These are phyloP conservation scores for Sinocyclocheilus rhinocerous DNA, from an alignment of 2,113 vertebrate genomes.

Conservation along the genomic window DNA sequence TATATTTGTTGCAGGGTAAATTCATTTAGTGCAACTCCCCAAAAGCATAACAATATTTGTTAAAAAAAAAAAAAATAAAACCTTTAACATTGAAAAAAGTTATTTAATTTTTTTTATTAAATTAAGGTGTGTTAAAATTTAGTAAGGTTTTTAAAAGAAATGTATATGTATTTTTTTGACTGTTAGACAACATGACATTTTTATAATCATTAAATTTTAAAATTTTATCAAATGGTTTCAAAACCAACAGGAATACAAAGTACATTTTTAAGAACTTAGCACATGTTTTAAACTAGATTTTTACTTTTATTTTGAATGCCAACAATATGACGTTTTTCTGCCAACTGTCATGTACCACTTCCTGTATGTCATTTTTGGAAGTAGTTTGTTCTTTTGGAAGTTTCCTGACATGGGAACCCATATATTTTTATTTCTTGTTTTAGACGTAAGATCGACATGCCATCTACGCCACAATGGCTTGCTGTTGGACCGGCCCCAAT, in stretches of 20 bases:
- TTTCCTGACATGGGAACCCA: background rate
- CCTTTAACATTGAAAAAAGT: too few species aligned
- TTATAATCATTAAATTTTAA: too few species aligned
- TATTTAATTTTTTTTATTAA: too few species aligned
- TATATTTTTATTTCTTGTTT: background rate
- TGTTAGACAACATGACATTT: too few species aligned
- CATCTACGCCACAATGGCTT: slow-evolving; percentile 10
- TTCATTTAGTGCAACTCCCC: too few species aligned
- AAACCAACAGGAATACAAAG: background rate
- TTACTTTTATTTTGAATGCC: background rate
- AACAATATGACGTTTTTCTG: background rate
- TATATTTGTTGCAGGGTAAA: too few species aligned
- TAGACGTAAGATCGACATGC: background rate
- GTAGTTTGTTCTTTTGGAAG: background rate
- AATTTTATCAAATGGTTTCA: background rate
- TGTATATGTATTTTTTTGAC: too few species aligned
- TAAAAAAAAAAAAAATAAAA: too few species aligned
- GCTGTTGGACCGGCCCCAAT: background rate
- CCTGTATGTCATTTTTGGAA: background rate
- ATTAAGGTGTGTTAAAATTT: too few species aligned
- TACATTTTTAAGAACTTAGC: background rate
- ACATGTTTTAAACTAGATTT: background rate
- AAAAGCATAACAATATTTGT: too few species aligned
- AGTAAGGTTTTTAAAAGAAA: too few species aligned
- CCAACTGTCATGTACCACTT: background rate